Base-by-base conservation (phyloP, 2,797 vertebrate species). In the Leuciscus waleckii region DNA sequence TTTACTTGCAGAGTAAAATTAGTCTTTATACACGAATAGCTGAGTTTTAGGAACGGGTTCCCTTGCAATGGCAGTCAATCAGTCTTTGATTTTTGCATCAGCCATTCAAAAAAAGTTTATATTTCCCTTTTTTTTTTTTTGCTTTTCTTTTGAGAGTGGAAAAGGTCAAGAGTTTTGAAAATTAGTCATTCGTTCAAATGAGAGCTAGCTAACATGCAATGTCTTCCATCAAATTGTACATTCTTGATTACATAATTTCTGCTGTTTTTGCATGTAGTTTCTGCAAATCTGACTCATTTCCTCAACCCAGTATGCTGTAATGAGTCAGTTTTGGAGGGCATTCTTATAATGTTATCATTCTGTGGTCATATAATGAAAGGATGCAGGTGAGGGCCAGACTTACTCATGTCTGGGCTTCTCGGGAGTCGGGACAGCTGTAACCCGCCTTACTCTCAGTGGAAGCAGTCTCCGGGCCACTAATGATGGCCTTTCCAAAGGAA, bases 371-470 rank as follows among this genome's bases (percentile, higher is more conserved):
- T 83, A 87, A 68, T 49, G 58, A 85, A 81, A 69, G 70, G 81
- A 67, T 76, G 26, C 84, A 71, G 77, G 79, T 67, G 49, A 84
- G 29, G 68, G 51, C 54, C 49, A 82, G 76, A 35, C 75, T 54
- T 82, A 8, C 75, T 78, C 82, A 77, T 83, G 87, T 81, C 65
- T 81, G 63, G 74, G 11, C 49, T 56, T 75, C 69, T 81, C 4
- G n/a, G 77, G 65, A 43, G 51, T 81, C 4, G 32, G 81, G 65
- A 37, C 35, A 65, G 78, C 76, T 69, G 76, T 85, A 87, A 88
- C 65, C 67, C 77, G 16, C 79, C 70, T 51, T 82, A 35, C 51
- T 74, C 58, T 79, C 68, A n/a, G 76, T 82, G 78, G 89, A 88
- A 85, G 81, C 73, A 0, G 32, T 32, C 73, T 85, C 68, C 7